Conservation (phyloP, 1,140 invertebrate species). For the Steinernema feltiae region DNA sequence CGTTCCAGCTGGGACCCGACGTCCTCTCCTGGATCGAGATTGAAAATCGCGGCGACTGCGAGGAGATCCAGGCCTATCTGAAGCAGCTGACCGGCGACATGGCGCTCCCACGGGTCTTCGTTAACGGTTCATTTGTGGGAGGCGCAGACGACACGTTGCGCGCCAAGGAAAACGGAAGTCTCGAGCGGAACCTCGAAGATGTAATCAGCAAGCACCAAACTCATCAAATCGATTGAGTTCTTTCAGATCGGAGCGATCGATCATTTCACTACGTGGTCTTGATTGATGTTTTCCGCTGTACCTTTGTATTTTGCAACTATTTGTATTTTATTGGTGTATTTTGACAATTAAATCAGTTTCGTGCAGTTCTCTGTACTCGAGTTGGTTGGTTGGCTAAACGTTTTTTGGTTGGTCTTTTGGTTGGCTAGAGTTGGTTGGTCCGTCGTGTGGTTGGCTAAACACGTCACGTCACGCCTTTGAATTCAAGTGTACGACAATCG, state of each 20-base stretch:
- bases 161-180: background rate
- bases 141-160: background rate
- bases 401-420: too few species aligned
- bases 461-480: too few species aligned
- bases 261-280: conserved; percentile 10
- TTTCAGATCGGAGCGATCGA: conserved; percentile 11
- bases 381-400: too few species aligned
- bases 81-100: background rate
- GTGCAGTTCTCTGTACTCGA: too few species aligned
- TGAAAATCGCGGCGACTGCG: conserved; percentile 1
- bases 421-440: too few species aligned
- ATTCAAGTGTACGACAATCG: too few species aligned
- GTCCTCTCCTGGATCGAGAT: conserved; percentile 3
- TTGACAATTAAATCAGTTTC: too few species aligned
- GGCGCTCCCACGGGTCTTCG: background rate
- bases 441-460: too few species aligned
- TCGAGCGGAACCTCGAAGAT: background rate
- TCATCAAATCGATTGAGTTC: background rate
- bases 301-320: background rate
- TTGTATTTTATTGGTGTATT: background rate
- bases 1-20: background rate
- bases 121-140: background rate
- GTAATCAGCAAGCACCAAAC: background rate
- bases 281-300: background rate
- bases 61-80: background rate